Evolutionary conservation across 30 jellyfish, hydroid and myxozoan species (phyloP), one percentile per base, ranked within the genome.

Genomic region (Sanderia malayensis): DNA sequence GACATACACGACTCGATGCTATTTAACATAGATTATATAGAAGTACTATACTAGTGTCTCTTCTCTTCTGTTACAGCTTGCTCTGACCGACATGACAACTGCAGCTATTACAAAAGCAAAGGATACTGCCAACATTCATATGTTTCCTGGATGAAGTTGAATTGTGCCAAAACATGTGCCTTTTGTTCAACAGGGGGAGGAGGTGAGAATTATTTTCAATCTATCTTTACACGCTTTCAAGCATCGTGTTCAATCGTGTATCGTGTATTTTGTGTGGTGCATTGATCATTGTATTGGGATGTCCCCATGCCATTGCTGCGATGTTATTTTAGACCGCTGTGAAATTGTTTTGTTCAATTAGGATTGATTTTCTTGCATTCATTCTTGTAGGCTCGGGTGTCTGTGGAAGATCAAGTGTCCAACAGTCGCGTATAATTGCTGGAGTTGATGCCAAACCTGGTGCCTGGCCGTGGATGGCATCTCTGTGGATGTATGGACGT

Each of bases 391-490:
- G 46, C 18, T 28, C 64, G 19, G 87, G 67, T 44, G 25, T 28
- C 25, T 87, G 96, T 49, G 96, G 96, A 4, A 59, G 1, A 1
- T 58, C 94, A 0, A 26, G 41, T 3, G 88, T 80, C 17, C 78
- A 74, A 33, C 96, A 87, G 30, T 30, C 81, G 41, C 66, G 96
- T 10, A 87, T 87, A 13, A 66, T 87, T 32, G 44, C 70, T 46
- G 96, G 96, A 0, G 49, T 31, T 19, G 64, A 71, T 24, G 89
- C 96, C 0, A 71, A 80, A 31, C 94, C 81, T 0, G 96, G 96
- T 6, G 89, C 96, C 2, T 87, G 96, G 96, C 96, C 96, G 15
- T 87, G 96, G 96, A 87, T 87, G 83, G 96, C 90, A 11, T 79
- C 96, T 15, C 79, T 87, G 4, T 65, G 82, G 80, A 63, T 60